Evolutionary conservation across 1,140 invertebrate genomes (phyloP).

Genomic region (Aphelenchoides fujianensis): DNA sequence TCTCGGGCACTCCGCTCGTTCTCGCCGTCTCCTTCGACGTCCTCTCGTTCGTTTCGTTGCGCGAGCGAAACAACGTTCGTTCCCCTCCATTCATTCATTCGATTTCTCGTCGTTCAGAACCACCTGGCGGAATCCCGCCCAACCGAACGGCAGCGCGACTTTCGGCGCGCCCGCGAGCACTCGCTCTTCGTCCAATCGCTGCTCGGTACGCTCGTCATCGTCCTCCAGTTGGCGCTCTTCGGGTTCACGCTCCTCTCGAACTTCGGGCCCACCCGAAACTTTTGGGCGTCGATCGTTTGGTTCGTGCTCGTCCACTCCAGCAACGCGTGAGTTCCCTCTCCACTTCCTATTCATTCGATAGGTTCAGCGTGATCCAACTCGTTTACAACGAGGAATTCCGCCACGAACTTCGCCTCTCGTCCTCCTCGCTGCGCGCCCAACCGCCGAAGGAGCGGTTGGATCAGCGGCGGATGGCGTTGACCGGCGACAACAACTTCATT

Average conservation of each 20-base stretch:
- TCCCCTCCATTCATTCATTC: neutral
- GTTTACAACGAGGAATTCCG: neutral
- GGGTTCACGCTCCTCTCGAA: neutral
- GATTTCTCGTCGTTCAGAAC: neutral
- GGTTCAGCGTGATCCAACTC: neutral
- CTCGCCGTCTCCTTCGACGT: neutral
- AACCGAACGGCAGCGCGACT: neutral
- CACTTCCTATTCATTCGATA: neutral
- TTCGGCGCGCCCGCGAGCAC: neutral
- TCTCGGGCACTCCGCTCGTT: neutral
- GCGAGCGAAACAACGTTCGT: neutral
- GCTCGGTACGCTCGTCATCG: neutral
- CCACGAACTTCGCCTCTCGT: neutral
- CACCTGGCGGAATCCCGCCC: neutral
- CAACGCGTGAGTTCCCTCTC: neutral
- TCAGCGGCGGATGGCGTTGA: neutral
- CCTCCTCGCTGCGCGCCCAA: neutral
- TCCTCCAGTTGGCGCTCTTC: neutral
- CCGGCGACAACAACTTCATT: neutral
- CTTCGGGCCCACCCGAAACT: neutral
- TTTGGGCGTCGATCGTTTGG: neutral
- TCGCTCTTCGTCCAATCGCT: neutral
- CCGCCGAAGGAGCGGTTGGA: neutral
- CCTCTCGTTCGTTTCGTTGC: neutral
- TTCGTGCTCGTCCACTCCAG: neutral